phyloP scores from a whole-genome alignment of 1,140 invertebrate species.

The Drosophila sucinea region DNA sequence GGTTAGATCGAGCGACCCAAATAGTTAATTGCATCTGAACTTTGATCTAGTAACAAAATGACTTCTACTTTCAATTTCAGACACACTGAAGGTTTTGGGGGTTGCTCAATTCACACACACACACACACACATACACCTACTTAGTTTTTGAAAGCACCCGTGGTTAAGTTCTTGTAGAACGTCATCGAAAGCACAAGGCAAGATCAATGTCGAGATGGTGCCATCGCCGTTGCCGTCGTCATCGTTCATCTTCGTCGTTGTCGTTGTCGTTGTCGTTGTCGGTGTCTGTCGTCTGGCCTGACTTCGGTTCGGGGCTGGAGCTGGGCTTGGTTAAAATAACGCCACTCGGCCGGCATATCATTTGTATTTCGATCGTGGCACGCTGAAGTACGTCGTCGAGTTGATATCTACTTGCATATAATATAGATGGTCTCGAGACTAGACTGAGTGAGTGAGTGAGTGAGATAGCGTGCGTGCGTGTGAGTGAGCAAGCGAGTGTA shows the following conservation, averaged over 20 bases:
- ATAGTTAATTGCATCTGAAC: conserved; percentile 1
- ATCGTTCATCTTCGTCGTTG: not conserved
- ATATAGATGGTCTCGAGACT: not conserved
- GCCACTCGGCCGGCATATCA: conserved; percentile 63
- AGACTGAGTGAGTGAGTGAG: conserved; percentile 25
- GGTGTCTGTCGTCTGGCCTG: conserved; percentile 31
- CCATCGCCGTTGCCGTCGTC: not conserved
- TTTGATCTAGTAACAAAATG: not conserved
- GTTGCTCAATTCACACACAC: not conserved
- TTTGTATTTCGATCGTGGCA: conserved; percentile 76
- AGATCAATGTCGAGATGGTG: conserved; percentile 9
- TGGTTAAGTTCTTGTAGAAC: not conserved
- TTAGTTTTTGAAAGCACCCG: not conserved
- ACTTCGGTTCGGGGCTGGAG: conserved; percentile 46
- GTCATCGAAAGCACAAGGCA: conserved; percentile 3
- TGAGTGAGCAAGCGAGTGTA: not conserved
- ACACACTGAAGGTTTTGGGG: not conserved
- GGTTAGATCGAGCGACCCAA: not conserved
- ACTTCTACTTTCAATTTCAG: not conserved
- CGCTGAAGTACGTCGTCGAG: conserved; percentile 56
- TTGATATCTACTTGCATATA: conserved; percentile 7
- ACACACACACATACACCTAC: not conserved
- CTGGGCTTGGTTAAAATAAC: conserved; percentile 16
- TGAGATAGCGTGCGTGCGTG: conserved; percentile 24
- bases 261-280: not conserved